A percentile compares a stretch with the other conserved stretches of the same genome.
Evolutionary conservation across 2,113 vertebrate species (phyloP).

Genomic region (Rhadina sibilatrix): DNA sequence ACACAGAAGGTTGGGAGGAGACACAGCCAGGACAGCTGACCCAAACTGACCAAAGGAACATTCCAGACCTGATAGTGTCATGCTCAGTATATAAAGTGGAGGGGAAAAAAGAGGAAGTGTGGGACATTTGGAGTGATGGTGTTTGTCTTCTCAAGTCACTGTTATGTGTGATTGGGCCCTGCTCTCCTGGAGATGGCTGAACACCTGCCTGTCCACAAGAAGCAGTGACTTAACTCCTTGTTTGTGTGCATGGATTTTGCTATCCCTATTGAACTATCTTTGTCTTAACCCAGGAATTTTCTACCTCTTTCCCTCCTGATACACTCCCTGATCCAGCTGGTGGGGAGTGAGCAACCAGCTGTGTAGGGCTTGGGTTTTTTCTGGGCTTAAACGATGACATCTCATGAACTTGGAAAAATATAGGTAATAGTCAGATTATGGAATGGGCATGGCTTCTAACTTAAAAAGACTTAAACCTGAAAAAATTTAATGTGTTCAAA

Average conservation of each 20-base stretch:
- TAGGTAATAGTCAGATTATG: neutral
- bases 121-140: neutral
- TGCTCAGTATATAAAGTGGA: neutral
- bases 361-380: too few relatives aligned
- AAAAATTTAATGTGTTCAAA: neutral
- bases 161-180: accelerated
- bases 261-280: neutral
- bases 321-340: neutral
- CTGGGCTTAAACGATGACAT: neutral
- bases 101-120: accelerated
- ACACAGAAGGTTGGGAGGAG: accelerated
- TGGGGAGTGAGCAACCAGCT: accelerated
- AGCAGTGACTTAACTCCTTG: neutral
- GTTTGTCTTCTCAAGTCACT: neutral
- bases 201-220: neutral
- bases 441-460: neutral
- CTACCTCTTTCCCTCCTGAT: neutral
- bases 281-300: neutral
- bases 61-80: neutral
- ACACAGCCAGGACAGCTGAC: neutral
- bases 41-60: neutral
- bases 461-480: neutral
- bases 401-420: neutral
- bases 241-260: neutral
- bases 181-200: neutral